Evolutionary conservation across 2,113 vertebrate species (phyloP).

Genomic region (Felis chaus): DNA sequence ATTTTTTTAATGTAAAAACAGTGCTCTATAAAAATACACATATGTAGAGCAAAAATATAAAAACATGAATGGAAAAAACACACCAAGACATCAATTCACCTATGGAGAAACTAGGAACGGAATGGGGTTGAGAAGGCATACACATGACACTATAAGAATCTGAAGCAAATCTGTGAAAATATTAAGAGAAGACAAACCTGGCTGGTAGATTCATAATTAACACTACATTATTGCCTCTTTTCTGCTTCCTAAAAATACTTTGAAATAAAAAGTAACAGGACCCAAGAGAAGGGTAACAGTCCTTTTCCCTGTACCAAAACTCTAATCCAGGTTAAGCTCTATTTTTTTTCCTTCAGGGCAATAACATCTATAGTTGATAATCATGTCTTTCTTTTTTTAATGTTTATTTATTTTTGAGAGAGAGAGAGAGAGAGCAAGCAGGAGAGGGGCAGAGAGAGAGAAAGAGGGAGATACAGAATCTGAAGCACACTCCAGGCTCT

Average conservation of each 20-base stretch:
- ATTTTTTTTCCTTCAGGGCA: background rate
- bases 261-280: background rate
- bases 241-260: slow-evolving; percentile 10
- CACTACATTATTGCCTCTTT: background rate
- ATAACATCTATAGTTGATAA: background rate
- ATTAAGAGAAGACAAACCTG: background rate
- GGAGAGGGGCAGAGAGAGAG: too few relatives aligned
- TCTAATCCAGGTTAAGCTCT: background rate
- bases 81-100: background rate
- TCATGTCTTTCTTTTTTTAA: too few relatives aligned
- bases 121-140: background rate
- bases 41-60: background rate
- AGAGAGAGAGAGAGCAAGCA: too few relatives aligned
- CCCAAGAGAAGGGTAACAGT: background rate
- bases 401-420: too few relatives aligned
- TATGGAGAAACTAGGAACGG: background rate
- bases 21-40: background rate
- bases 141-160: background rate
- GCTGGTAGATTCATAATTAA: background rate
- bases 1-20: background rate
- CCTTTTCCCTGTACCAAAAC: background rate
- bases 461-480: too few relatives aligned
- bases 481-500: too few relatives aligned
- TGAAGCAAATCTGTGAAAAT: background rate
- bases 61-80: background rate